Percentiles rank a stretch among this genome's conserved stretches.
phyloP scores from a whole-genome alignment of 2,797 vertebrate species.

The Pelodytes ibericus region DNA sequence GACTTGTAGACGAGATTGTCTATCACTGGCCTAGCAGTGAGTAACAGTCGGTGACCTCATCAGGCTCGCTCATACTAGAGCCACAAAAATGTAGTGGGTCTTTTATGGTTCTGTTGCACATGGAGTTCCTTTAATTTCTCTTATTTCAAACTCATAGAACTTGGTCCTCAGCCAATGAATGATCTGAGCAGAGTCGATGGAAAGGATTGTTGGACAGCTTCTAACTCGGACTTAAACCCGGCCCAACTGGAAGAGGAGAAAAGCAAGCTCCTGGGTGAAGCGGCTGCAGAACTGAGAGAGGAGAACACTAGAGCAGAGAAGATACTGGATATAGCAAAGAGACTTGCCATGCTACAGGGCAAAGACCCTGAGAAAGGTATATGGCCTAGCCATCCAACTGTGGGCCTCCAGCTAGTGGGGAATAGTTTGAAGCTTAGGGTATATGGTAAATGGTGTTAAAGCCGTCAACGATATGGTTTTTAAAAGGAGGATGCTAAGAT shows the following conservation, averaged over 20 bases:
- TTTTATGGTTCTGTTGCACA: too few relatives aligned
- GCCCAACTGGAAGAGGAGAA: slow-evolving; percentile 84
- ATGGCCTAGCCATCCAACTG: too few relatives aligned
- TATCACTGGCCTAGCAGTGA: too few relatives aligned
- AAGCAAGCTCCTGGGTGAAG: slow-evolving; percentile 81
- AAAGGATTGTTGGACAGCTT: slow-evolving; percentile 59
- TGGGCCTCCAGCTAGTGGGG: too few relatives aligned
- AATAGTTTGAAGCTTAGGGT: too few relatives aligned
- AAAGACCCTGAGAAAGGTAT: slow-evolving; percentile 88
- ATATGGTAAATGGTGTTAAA: too few relatives aligned
- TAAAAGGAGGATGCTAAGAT: too few relatives aligned
- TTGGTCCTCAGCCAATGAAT: slow-evolving; percentile 71
- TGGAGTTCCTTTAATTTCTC: not conserved
- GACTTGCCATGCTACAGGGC: slow-evolving; percentile 84
- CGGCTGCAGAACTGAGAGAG: slow-evolving; percentile 80
- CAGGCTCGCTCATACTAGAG: too few relatives aligned
- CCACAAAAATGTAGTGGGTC: too few relatives aligned
- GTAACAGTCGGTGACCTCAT: too few relatives aligned
- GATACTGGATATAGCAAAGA: slow-evolving; percentile 83
- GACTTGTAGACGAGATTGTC: too few relatives aligned
- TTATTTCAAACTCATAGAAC: slow-evolving; percentile 48
- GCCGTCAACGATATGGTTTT: too few relatives aligned
- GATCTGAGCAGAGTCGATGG: slow-evolving; percentile 78
- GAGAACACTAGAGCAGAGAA: slow-evolving; percentile 83
- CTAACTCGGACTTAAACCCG: slow-evolving; percentile 72